Base-by-base conservation (phyloP, 2,113 vertebrate genomes). In the Melierax canorus region DNA sequence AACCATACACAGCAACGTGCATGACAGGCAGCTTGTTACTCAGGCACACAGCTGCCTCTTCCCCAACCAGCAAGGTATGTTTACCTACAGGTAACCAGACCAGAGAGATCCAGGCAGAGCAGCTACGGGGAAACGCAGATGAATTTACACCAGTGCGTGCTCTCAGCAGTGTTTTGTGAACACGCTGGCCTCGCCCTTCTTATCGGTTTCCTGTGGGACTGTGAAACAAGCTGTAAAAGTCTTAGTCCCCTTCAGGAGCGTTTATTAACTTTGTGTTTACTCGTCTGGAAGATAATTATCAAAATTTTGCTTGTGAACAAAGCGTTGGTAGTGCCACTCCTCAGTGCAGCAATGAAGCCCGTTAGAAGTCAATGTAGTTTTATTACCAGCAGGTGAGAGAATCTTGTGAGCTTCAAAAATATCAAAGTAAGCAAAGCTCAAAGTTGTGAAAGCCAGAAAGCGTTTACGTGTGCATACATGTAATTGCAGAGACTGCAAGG, bases 1-100 rank as follows among this genome's bases (percentile, higher is more conserved):
- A 11, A 15, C 27, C 38, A 2, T 3, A 14, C 1, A 2, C 32
- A 43, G 13, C 1, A 26, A 41, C 0, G 1, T 3, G n/a, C 34
- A 15, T 0, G 15, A 39, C 39, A 15, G n/a, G n/a, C n/a, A 29
- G 29, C 56, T 20, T 6, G 23, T 9, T 8, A 8, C 46, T 10
- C 22, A 3, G 23, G 21, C 27, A 22, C 27, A 7, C 2, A 3
- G 9, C 29, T 48, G 20, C 48, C 66, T n/a, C 48, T 45, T 8
- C 32, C 27, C 39, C 0, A 1, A 7, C 29, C 34, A 39, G 48
- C 23, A 20, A 24, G n/a, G 12, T 29, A 2, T 1, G 4, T 2
- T 46, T 15, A 11, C 39, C 56, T 23, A 8, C 55, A 23, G 12
- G 27, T 2, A 8, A 18, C 22, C 56, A 23, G 23, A 11, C 5